Evolutionary conservation across 2,113 vertebrate species (phyloP).

Genomic region (Mobula birostris): DNA sequence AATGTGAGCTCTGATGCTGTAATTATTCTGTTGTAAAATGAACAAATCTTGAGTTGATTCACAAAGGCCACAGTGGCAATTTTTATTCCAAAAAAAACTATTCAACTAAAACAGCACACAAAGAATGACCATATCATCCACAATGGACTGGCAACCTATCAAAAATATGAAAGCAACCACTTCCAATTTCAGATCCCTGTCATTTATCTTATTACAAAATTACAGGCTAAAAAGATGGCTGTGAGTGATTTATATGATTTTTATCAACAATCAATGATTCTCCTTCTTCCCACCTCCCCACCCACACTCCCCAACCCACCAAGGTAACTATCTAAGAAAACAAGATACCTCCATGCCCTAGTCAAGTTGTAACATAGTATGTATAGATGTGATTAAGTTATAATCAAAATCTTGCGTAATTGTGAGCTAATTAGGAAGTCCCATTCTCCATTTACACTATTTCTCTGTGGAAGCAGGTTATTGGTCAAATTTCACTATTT

Average conservation of each 20-base stretch:
- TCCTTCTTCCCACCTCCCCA: neutral
- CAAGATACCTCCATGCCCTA: neutral
- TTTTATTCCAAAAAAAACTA: neutral
- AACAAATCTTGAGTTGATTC: neutral
- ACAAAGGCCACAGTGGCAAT: neutral
- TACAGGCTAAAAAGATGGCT: neutral
- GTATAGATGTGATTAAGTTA: neutral
- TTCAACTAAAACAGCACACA: neutral
- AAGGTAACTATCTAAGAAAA: too few relatives aligned
- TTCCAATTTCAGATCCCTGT: neutral
- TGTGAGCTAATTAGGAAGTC: neutral
- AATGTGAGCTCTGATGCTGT: neutral
- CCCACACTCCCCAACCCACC: too few relatives aligned
- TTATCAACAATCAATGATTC: neutral
- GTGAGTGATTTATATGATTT: neutral
- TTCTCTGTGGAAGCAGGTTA: neutral
- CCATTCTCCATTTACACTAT: neutral
- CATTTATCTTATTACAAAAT: neutral
- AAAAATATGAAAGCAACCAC: slow-evolving; percentile 3
- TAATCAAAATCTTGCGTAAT: neutral
- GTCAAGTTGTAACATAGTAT: neutral
- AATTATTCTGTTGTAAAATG: neutral
- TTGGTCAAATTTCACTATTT: neutral
- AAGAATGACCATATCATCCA: neutral
- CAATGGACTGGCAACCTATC: neutral